Conservation (phyloP, 2,888 invertebrate species). For the Nysson spinosus region DNA sequence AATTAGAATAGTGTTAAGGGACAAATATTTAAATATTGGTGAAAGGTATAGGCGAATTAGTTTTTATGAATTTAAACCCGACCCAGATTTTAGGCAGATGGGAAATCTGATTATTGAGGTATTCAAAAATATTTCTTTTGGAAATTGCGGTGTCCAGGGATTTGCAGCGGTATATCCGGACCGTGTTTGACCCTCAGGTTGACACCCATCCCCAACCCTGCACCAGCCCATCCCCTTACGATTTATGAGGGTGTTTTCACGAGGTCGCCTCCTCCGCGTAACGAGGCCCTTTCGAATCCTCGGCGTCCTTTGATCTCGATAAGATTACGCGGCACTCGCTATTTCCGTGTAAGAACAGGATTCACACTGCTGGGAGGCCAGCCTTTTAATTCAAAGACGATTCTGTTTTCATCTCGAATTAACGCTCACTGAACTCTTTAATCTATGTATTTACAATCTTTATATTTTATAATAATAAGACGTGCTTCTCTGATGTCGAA, state of each 20-base stretch:
- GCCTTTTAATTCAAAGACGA: conserved; percentile 13
- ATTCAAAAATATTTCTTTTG: conserved; percentile 20
- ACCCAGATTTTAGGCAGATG: neutral
- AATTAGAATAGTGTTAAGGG: too few species aligned
- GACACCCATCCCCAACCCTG: conserved; percentile 1
- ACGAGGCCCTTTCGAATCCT: conserved; percentile 35
- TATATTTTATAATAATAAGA: too few species aligned
- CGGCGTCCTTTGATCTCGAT: conserved; percentile 34
- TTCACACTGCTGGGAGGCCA: neutral
- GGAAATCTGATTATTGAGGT: neutral
- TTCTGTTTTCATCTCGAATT: conserved; percentile 31
- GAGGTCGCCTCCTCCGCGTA: conserved; percentile 8
- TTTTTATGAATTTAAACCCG: neutral
- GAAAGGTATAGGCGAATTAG: too few species aligned
- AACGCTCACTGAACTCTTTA: neutral
- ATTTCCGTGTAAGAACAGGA: neutral
- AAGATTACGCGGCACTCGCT: conserved; percentile 17
- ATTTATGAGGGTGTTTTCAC: conserved; percentile 35
- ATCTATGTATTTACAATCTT: too few species aligned
- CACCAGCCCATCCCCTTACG: conserved; percentile 7
- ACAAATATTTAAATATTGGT: too few species aligned
- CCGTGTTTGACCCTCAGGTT: conserved; percentile 17
- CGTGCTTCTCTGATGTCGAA: too few species aligned
- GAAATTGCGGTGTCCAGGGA: conserved; percentile 4
- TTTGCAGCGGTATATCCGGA: neutral